Evolutionary conservation across 2,113 vertebrate species (phyloP).

Genomic region (Hypocryptadius cinnamomeus): DNA sequence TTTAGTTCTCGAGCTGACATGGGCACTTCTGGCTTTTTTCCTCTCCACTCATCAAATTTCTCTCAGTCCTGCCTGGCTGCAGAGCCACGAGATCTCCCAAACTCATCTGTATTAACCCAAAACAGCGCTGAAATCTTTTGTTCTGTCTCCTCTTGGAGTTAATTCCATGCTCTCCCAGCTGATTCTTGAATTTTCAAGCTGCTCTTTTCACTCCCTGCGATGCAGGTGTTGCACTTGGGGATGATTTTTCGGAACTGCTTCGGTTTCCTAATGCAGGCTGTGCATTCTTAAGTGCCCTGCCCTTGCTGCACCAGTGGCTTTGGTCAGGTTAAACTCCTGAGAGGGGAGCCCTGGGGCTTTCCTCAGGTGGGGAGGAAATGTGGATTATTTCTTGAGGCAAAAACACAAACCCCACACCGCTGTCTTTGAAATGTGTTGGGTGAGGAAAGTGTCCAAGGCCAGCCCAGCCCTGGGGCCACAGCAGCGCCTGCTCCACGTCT

Average conservation of each 20-base stretch:
- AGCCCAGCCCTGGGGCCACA: background rate
- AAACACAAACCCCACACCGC: background rate
- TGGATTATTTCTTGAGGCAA: background rate
- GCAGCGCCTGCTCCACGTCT: background rate
- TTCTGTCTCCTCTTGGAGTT: background rate
- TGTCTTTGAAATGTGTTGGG: background rate
- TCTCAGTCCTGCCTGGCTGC: background rate
- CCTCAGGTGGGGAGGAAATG: background rate
- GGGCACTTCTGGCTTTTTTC: background rate
- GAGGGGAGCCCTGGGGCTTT: background rate
- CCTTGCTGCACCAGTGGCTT: background rate
- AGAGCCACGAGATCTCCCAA: background rate
- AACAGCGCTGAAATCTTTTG: accelerated
- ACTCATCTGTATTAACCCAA: background rate
- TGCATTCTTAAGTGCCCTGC: background rate
- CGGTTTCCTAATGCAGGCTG: background rate
- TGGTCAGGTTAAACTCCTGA: background rate
- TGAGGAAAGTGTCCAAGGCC: background rate
- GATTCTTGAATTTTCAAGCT: background rate
- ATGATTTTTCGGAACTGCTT: background rate
- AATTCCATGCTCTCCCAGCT: background rate
- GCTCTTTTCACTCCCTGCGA: background rate
- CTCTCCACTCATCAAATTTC: background rate
- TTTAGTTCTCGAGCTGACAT: background rate
- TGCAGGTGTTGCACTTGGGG: background rate